phyloP scores from a whole-genome alignment of 2,113 vertebrate species.

The Pelecanus crispus region DNA sequence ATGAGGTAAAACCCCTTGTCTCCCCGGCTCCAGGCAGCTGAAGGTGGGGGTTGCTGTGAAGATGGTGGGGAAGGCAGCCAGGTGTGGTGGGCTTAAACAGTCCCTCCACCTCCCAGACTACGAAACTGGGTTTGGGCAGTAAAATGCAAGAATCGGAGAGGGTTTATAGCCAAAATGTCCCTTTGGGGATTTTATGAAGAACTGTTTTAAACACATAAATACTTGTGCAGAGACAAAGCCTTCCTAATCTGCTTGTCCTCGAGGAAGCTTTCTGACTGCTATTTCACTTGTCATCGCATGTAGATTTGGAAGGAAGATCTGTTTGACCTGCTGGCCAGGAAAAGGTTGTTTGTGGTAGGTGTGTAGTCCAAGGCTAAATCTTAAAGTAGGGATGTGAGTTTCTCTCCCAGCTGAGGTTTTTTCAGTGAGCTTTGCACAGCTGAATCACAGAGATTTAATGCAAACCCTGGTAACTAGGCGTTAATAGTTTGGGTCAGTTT shows the following conservation, averaged over 20 bases:
- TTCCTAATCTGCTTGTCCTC: neutral
- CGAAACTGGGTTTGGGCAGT: neutral
- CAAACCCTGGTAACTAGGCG: neutral
- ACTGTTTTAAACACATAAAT: neutral
- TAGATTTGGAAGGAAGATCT: neutral
- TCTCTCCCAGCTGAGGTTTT: neutral
- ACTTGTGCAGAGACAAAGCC: neutral
- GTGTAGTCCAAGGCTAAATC: neutral
- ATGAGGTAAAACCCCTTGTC: neutral
- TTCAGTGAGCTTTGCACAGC: neutral
- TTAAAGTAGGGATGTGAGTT: neutral
- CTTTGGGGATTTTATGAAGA: neutral
- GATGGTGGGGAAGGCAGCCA: neutral
- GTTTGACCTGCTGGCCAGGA: neutral
- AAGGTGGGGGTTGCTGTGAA: neutral
- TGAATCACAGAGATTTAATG: neutral
- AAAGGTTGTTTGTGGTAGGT: neutral
- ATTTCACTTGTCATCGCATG: neutral
- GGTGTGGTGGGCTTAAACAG: neutral
- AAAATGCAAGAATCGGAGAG: neutral
- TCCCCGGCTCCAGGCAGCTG: accelerated
- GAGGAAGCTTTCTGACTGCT: neutral
- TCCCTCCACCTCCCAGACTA: neutral
- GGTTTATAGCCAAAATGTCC: neutral
- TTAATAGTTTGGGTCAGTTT: neutral